Evolutionary conservation across 2,888 invertebrate species (phyloP).

Genomic region (Corbicula japonica): DNA sequence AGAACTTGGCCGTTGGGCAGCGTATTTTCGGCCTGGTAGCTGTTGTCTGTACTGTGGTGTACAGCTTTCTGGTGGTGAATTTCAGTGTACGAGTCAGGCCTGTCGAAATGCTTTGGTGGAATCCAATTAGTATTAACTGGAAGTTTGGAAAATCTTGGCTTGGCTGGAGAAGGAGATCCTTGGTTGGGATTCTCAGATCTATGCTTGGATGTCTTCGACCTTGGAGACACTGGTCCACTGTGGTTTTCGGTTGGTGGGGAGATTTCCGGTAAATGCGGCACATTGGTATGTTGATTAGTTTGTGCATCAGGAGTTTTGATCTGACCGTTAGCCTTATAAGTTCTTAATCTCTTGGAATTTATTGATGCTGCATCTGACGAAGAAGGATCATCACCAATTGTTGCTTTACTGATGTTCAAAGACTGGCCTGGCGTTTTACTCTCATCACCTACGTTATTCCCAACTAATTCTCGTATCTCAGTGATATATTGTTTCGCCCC

Average conservation of each 20-base stretch:
- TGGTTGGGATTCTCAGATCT: no score
- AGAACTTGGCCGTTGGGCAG: background rate
- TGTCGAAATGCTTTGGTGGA: slow-evolving; percentile 21
- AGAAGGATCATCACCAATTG: background rate
- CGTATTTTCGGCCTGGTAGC: background rate
- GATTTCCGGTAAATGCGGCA: background rate
- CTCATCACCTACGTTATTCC: background rate
- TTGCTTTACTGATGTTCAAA: background rate
- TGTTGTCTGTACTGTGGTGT: background rate
- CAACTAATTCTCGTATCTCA: background rate
- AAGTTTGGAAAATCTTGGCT: no score
- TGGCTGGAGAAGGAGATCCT: no score
- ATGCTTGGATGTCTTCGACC: no score
- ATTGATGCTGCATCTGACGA: background rate
- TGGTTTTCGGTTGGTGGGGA: no score
- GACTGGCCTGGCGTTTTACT: background rate
- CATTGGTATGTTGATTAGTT: no score
- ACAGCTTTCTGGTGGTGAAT: slow-evolving; percentile 8
- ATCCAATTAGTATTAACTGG: no score
- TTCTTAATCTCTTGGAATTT: background rate
- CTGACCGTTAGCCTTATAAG: background rate
- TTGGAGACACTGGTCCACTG: no score
- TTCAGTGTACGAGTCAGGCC: slow-evolving; percentile 6
- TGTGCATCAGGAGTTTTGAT: background rate
- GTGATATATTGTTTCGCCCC: slow-evolving; percentile 28